Evolutionary conservation across 1,140 invertebrate genomes (phyloP).

Genomic region (Aphelinus certus): DNA sequence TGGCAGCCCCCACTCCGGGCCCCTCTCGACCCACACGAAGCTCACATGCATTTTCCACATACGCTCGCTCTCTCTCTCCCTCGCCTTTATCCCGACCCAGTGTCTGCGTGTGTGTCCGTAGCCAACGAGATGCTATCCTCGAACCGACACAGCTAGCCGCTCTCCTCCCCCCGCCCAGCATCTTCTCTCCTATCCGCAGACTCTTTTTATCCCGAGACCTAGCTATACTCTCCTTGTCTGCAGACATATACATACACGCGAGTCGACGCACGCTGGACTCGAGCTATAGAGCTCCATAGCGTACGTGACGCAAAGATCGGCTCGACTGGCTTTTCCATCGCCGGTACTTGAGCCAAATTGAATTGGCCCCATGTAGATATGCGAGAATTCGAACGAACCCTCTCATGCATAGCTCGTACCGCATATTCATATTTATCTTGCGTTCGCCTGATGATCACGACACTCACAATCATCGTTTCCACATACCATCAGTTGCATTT

Average conservation of each 20-base stretch:
- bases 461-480: too few relatives aligned
- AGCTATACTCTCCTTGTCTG: too few relatives aligned
- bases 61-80: conserved; percentile 43
- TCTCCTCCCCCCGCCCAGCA: conserved; percentile 26
- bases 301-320: too few relatives aligned
- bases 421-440: too few relatives aligned
- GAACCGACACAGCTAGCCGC: conserved; percentile 43
- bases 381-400: not conserved
- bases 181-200: not conserved
- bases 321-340: not conserved
- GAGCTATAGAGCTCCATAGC: too few relatives aligned
- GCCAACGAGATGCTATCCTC: conserved; percentile 53
- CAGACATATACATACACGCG: too few relatives aligned
- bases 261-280: too few relatives aligned
- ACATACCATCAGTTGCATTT: too few relatives aligned
- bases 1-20: too few relatives aligned
- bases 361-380: conserved; percentile 40
- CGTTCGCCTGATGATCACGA: too few relatives aligned
- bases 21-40: not conserved
- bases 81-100: conserved; percentile 5
- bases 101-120: conserved; percentile 39
- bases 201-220: conserved; percentile 3
- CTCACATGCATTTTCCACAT: conserved; percentile 33
- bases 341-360: conserved; percentile 39
- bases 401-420: not conserved